These are phyloP conservation scores for Bucco capensis DNA, from an alignment of 2,113 vertebrate genomes.

Conservation along the genomic window DNA sequence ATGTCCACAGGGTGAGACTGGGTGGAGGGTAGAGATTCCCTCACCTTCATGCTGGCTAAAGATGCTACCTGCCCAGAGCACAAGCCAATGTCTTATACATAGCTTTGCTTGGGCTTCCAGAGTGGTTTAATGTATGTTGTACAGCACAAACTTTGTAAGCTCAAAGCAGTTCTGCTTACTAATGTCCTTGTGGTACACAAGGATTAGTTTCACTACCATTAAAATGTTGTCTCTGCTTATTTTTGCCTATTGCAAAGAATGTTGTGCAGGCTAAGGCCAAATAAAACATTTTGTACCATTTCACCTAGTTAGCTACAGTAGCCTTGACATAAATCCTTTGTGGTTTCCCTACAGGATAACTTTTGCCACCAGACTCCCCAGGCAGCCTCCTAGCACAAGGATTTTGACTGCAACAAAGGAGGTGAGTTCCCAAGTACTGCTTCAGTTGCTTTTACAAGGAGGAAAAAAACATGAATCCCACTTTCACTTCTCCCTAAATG, in stretches of 20 bases:
- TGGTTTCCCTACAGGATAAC: neutral
- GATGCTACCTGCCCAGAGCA: neutral
- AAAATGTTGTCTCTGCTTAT: neutral
- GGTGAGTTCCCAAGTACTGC: neutral
- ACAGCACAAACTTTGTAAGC: neutral
- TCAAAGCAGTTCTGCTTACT: neutral
- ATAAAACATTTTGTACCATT: neutral
- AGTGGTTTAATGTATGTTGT: neutral
- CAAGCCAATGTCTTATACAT: fast-evolving
- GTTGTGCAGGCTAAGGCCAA: neutral
- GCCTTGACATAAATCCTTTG: neutral
- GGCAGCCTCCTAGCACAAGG: no score
- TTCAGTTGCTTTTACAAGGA: neutral
- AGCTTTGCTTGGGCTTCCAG: neutral
- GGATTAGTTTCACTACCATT: neutral
- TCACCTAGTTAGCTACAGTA: neutral
- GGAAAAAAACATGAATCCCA: neutral
- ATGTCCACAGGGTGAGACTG: neutral
- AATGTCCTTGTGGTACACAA: neutral
- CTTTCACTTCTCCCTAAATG: neutral
- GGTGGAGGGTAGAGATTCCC: neutral
- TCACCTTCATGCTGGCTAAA: neutral
- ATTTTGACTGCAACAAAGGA: neutral
- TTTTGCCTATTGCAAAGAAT: neutral
- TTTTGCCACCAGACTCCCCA: neutral